Percentiles rank a stretch among this genome's conserved stretches.
phyloP scores from a whole-genome alignment of 2,888 invertebrate species.

The Mesochorus sp. region DNA sequence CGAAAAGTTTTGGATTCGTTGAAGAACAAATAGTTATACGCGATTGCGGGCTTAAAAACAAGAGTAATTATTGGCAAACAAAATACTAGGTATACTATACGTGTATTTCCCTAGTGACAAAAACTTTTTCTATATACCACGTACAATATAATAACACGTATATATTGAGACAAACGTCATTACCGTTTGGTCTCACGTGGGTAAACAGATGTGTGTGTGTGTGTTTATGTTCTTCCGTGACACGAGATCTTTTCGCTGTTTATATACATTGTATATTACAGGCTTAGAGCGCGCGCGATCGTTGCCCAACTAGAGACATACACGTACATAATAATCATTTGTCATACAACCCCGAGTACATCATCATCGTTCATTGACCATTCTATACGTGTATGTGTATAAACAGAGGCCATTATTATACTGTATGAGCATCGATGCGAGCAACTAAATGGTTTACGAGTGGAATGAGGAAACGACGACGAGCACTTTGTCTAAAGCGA shows the following conservation, averaged over 20 bases:
- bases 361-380: slow-evolving; percentile 32
- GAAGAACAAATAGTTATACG: too few species aligned
- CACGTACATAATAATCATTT: slow-evolving; percentile 13
- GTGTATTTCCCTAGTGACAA: too few species aligned
- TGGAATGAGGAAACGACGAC: not conserved
- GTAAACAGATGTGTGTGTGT: not conserved
- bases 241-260: slow-evolving; percentile 6
- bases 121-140: too few species aligned
- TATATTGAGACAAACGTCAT: not conserved
- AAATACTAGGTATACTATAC: too few species aligned
- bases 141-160: too few species aligned
- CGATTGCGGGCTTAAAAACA: too few species aligned
- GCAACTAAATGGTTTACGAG: slow-evolving; percentile 9
- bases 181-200: not conserved
- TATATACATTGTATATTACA: too few species aligned
- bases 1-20: too few species aligned
- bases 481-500: slow-evolving; percentile 62
- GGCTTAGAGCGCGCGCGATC: not conserved
- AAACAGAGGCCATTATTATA: not conserved
- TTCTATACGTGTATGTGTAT: too few species aligned
- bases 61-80: too few species aligned
- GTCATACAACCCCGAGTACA: not conserved
- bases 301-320: not conserved
- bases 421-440: not conserved
- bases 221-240: not conserved